Base-by-base conservation (phyloP, 2,888 invertebrate species). In the Charanyca ferruginea region DNA sequence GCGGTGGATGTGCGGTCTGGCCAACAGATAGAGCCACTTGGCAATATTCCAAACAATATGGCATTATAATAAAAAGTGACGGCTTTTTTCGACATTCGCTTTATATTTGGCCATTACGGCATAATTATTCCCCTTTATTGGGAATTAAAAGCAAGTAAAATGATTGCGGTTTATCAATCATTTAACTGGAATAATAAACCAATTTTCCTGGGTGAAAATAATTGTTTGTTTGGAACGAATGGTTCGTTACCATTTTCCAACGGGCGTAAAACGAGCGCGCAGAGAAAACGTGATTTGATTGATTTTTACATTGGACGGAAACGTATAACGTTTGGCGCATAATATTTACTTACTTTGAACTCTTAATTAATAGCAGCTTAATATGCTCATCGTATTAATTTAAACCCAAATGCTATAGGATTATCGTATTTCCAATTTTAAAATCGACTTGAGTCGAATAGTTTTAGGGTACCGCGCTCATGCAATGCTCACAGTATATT, bases 21-120 rank as follows among this genome's bases (percentile, higher is more conserved):
- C 70, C 78, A 66, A 77, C 74, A 81, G 89, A 89, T 89, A 88
- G 84, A 80, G 82, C 73, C 81, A 83, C 84, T 89, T 92, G 92
- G 92, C 89, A 59, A 59, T 45, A 71, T 73, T 88, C 92, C 92
- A 92, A 89, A 88, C 85, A 86, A 77, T 81, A 87, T 83, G 78
- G 80, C 81, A 81, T 85, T 86, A 85, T 85, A 78, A 84, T 85
- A 62, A 57, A 69, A 89, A 84, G 73, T 65, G 64, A 62, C 73
- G 65, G 54, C 28, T 38, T 66, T 69, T 79, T 61, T 45, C 51
- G 57, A 51, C 44, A 59, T 66, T 48, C 71, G 47, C 52, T 66
- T 74, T 66, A 54, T 66, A 59, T 78, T 47, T 45, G n/a, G 22
- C 60, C 47, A 57, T 71, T 58, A 65, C 55, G 6, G 44, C 18